phyloP scores from a whole-genome alignment of 2,888 invertebrate species.

The Leistus spinibarbis region DNA sequence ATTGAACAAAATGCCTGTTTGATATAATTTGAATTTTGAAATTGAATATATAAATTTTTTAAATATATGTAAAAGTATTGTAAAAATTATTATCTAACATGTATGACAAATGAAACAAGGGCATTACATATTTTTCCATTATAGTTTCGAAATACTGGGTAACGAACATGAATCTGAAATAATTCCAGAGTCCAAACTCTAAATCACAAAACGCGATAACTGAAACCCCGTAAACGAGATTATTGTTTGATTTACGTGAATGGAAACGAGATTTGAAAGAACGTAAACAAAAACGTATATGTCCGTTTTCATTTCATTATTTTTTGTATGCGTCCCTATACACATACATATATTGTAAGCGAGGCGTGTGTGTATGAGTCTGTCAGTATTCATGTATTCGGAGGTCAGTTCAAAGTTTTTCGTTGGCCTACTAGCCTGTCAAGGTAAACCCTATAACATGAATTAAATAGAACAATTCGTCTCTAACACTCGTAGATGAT shows the following conservation, averaged over 20 bases:
- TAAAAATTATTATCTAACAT: too few species aligned
- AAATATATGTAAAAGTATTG: too few species aligned
- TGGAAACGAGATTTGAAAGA: not conserved
- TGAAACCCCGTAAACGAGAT: not conserved
- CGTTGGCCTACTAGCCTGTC: slow-evolving; percentile 13
- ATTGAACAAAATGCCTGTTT: too few species aligned
- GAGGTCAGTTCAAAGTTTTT: slow-evolving; percentile 15
- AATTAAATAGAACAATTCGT: slow-evolving; percentile 38
- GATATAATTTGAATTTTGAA: too few species aligned
- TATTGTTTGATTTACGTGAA: not conserved
- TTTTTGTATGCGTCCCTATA: not conserved
- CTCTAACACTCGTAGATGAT: slow-evolving; percentile 35
- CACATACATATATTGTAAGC: not conserved
- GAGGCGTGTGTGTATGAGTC: not conserved
- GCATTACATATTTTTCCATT: not conserved
- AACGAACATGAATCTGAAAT: not conserved
- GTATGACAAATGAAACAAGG: too few species aligned
- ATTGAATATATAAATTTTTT: too few species aligned
- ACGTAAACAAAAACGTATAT: not conserved
- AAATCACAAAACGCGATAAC: not conserved
- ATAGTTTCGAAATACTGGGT: too few species aligned
- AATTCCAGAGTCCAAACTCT: not conserved
- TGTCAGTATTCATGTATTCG: not conserved
- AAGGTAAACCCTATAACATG: slow-evolving; percentile 24
- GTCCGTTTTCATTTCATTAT: not conserved